Conservation (phyloP, 1,140 invertebrate genomes). For the Neodiprion fabricii region DNA sequence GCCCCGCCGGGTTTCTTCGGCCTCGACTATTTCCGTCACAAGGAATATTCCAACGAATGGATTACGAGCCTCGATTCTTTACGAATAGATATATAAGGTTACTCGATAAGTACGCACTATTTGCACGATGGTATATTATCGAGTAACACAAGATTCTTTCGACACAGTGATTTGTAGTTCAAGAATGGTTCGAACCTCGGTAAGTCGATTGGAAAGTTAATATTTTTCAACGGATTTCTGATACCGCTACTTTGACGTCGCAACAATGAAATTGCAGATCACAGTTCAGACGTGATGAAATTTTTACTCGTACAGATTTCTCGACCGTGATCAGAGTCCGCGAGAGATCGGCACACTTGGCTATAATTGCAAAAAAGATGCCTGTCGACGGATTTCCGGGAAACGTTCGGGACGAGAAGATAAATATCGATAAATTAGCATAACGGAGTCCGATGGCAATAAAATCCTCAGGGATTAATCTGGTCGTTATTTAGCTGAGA, state of each 20-base stretch:
- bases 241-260: no score
- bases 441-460: background rate
- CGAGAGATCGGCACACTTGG: no score
- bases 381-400: no score
- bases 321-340: no score
- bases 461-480: background rate
- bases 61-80: no score
- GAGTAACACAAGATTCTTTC: background rate
- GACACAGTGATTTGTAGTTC: background rate
- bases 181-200: background rate
- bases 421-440: no score
- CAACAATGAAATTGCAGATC: no score
- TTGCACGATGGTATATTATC: background rate
- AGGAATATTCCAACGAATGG: background rate
- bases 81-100: background rate
- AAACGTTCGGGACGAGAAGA: no score
- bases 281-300: no score
- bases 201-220: slow-evolving; percentile 22
- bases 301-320: no score
- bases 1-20: background rate
- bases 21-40: background rate
- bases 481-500: background rate
- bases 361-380: no score
- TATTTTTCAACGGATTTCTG: no score
- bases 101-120: background rate